Percentiles rank a stretch among this genome's conserved stretches.
These are phyloP conservation scores for Embiotoca jacksoni DNA, from an alignment of 2,113 vertebrate species.

Conservation along the genomic window DNA sequence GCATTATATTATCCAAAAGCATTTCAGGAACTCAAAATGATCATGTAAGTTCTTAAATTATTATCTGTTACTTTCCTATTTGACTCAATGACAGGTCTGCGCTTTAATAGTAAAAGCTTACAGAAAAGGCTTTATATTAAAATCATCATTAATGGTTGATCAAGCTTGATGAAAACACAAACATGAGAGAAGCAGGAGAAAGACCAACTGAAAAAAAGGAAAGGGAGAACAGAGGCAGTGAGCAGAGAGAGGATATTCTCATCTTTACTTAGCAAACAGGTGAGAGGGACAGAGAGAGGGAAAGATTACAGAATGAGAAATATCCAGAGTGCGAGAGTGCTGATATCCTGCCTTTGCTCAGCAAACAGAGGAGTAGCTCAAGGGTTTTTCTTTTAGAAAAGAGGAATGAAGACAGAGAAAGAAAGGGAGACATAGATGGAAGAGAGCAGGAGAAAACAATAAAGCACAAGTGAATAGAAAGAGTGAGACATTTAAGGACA, in stretches of 20 bases:
- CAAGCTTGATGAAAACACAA: no score
- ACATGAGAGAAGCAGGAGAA: no score
- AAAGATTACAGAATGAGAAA: slow-evolving; percentile 30
- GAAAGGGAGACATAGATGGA: not conserved
- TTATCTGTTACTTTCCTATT: no score
- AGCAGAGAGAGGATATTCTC: slow-evolving; percentile 23
- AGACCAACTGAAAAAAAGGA: no score
- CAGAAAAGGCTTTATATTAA: no score
- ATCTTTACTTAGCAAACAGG: slow-evolving; percentile 43
- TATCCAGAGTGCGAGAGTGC: slow-evolving; percentile 14
- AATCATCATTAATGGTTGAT: no score
- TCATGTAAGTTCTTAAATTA: no score
- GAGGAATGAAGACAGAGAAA: not conserved
- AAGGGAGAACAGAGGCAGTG: not conserved
- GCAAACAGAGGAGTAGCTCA: slow-evolving; percentile 39
- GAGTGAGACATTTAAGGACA: slow-evolving; percentile 45
- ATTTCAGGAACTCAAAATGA: no score
- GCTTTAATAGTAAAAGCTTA: no score
- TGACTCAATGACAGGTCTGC: no score
- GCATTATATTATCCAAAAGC: no score
- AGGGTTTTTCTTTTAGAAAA: slow-evolving; percentile 25
- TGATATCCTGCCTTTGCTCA: slow-evolving; percentile 27
- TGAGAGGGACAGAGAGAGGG: slow-evolving; percentile 11
- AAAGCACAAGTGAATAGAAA: slow-evolving; percentile 31
- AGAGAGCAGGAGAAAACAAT: slow-evolving; percentile 29